Evolutionary conservation across 30 jellyfish, hydroid and myxozoan genomes (phyloP).

Genomic region (Mastigias papua): DNA sequence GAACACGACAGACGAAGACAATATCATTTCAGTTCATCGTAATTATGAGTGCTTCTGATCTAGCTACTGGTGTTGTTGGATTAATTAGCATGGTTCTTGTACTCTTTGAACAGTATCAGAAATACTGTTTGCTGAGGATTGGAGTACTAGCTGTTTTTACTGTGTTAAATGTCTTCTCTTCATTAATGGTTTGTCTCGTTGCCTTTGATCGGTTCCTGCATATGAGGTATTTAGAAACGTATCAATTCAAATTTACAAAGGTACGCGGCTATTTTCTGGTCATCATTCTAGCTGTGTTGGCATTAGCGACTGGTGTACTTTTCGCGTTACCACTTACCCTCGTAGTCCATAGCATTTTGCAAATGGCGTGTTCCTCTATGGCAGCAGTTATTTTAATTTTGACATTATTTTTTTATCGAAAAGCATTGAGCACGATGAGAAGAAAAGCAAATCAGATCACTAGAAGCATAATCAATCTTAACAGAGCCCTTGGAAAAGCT

Average conservation of each 20-base stretch:
- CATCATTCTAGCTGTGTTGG: too few relatives aligned
- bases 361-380: not conserved
- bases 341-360: too few relatives aligned
- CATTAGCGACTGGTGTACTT: not conserved
- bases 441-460: not conserved
- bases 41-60: not conserved
- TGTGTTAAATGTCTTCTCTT: not conserved
- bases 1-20: not conserved
- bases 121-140: not conserved
- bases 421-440: not conserved
- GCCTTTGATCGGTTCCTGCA: conserved; percentile 3
- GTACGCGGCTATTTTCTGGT: not conserved
- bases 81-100: not conserved
- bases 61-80: not conserved
- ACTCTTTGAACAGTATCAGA: not conserved
- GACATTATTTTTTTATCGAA: not conserved
- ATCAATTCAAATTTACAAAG: not conserved
- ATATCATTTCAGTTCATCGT: not conserved
- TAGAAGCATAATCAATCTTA: not conserved
- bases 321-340: not conserved
- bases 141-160: not conserved
- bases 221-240: not conserved
- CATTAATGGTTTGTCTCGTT: not conserved
- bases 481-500: conserved; percentile 7
- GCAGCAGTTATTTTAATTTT: not conserved